A percentile compares a stretch with the other conserved stretches of the same genome.
Evolutionary conservation across 2,113 vertebrate genomes (phyloP).

Genomic region (Malurus elegans): DNA sequence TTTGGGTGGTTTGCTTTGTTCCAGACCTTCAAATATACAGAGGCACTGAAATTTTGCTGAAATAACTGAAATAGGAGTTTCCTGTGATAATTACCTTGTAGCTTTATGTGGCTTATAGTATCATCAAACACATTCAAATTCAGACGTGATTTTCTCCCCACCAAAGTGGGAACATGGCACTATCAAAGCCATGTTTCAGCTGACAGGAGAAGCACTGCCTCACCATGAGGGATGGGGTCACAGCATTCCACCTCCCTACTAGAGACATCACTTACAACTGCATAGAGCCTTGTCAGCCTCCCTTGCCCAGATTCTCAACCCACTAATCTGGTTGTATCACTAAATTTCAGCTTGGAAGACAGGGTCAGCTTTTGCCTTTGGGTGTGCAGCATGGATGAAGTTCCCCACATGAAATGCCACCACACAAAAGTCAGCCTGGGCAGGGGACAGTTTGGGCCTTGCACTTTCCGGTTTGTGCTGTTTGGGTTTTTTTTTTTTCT

Average conservation of each 20-base stretch:
- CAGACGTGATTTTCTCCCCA: not conserved
- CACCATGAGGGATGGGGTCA: not conserved
- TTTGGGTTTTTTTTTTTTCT: not conserved
- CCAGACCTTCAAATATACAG: not conserved
- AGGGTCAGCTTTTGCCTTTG: not conserved
- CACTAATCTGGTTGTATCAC: not conserved
- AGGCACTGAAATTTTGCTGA: not conserved
- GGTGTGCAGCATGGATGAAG: not conserved
- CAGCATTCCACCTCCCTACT: not conserved
- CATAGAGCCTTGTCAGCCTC: not conserved
- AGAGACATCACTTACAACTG: not conserved
- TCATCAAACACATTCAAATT: not conserved
- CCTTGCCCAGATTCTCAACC: not conserved
- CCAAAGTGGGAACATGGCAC: not conserved
- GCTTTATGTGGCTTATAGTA: not conserved
- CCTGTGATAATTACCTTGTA: not conserved
- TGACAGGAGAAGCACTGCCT: not conserved
- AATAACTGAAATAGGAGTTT: not conserved
- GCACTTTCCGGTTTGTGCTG: not conserved
- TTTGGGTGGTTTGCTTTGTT: slow-evolving; percentile 9
- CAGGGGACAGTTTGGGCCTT: not conserved
- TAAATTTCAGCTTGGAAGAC: not conserved
- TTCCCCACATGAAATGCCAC: not conserved
- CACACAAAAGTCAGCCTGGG: not conserved
- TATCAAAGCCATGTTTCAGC: not conserved